Evolutionary conservation across 2,797 vertebrate genomes (phyloP).

Genomic region (Carduelis carduelis): DNA sequence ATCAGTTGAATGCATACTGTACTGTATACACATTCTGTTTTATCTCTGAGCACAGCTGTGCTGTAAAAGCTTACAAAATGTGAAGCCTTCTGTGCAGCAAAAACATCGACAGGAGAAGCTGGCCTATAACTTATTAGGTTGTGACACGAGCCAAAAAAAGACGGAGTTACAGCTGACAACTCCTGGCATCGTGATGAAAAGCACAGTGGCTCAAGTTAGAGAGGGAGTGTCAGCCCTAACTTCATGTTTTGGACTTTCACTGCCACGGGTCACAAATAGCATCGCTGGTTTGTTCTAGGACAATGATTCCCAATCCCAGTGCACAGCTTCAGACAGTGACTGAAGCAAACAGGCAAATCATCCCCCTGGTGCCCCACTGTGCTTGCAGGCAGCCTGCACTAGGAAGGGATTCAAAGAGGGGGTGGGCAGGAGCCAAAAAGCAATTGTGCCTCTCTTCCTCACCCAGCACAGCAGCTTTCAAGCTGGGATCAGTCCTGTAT

Average conservation of each 20-base stretch:
- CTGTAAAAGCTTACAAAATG: slow-evolving; percentile 80
- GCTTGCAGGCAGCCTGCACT: neutral
- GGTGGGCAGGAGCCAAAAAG: neutral
- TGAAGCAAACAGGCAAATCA: neutral
- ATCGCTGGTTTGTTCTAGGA: neutral
- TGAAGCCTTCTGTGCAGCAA: slow-evolving; percentile 79
- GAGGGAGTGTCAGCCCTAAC: neutral
- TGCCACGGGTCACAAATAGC: neutral
- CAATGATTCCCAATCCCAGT: neutral
- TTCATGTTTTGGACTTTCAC: neutral
- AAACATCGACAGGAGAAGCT: slow-evolving; percentile 76
- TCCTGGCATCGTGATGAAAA: slow-evolving; percentile 35
- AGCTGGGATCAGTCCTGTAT: neutral
- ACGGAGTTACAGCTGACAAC: slow-evolving; percentile 64
- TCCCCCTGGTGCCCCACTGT: neutral
- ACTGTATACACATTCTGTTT: slow-evolving; percentile 80
- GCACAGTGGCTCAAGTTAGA: slow-evolving; percentile 9
- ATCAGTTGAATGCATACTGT: slow-evolving; percentile 76
- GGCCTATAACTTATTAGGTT: slow-evolving; percentile 68
- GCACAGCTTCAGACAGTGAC: neutral
- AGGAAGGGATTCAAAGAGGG: neutral
- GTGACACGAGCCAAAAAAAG: slow-evolving; percentile 68
- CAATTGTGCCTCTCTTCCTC: neutral
- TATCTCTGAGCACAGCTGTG: slow-evolving; percentile 78
- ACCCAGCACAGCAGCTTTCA: neutral